Evolutionary conservation across 2,888 invertebrate species (phyloP), one percentile per base, ranked within the genome.

Genomic region (Drosophila kokeensis): DNA sequence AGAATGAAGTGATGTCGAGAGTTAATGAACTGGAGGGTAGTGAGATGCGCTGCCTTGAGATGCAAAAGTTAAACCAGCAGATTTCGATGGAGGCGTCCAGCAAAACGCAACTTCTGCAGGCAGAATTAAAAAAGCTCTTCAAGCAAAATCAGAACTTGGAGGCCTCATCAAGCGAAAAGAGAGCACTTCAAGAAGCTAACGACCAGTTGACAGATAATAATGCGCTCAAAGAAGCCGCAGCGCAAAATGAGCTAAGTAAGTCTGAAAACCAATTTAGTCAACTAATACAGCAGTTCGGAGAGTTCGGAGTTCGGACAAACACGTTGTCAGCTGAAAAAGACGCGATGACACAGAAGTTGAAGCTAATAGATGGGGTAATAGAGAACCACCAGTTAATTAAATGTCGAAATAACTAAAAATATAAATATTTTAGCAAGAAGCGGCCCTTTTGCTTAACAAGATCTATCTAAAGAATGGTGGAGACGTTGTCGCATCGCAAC

Each of bases 351-450:
- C 10, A 70, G 15, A 30, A 64, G 13, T 10, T 74, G 2, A 63
- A 48, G 45, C 36, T 27, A 48, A 15, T n/a, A 4, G n/a, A 76
- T 13, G 52, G 64, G 64, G 74, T 75, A 11, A 38, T 18, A 18
- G 11, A 15, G 11, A 13, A 48, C 29, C n/a, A 38, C 0, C 2
- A 42, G 45, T 15, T 8, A 18, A 24, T n/a, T 42, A 42, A 38
- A 10, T 49, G 18, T 49, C 13, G 2, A 13, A 34, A 30, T 59
- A 4, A 45, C 13, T 10, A n/a, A 38, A 11, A 45, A 50, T 30
- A 45, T 1, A 30, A 38, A 6, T 13, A 57, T 38, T 70, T 53
- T 1, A 76, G 77, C 2, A 27, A 5, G 32, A 21, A 1, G 3
- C 38, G 10, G 0, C 5, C 8, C 13, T 18, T 11, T 38, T 60